Evolutionary conservation across 2,797 vertebrate genomes (phyloP).

Genomic region (Lepilemur septentrionalis): DNA sequence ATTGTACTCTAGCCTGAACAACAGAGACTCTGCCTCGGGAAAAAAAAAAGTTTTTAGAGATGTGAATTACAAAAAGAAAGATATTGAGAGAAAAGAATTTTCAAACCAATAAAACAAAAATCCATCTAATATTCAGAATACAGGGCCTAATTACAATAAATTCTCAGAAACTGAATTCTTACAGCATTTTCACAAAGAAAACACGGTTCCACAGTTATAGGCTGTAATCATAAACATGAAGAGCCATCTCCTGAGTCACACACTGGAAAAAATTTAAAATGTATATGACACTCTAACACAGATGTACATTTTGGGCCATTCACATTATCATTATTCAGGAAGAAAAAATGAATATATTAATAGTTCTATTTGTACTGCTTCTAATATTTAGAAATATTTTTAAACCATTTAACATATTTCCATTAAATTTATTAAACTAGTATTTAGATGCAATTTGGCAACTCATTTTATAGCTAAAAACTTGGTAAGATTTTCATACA

Average conservation of each 20-base stretch:
- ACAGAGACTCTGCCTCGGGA: too few species aligned
- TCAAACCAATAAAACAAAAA: slow-evolving; percentile 21
- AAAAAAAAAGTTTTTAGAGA: not conserved
- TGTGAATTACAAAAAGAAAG: not conserved
- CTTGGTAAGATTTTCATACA: not conserved
- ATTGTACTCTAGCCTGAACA: too few species aligned
- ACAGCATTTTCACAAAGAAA: slow-evolving; percentile 17
- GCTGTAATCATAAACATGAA: not conserved
- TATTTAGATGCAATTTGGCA: not conserved
- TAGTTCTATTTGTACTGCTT: not conserved
- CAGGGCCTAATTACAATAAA: slow-evolving; percentile 19
- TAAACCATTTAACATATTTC: not conserved
- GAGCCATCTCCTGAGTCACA: not conserved
- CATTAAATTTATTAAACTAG: not conserved
- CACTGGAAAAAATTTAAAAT: not conserved
- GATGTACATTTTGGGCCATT: not conserved
- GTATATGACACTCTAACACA: not conserved
- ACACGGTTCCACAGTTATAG: not conserved
- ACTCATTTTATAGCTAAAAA: not conserved
- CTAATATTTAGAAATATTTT: not conserved
- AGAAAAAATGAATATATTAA: not conserved
- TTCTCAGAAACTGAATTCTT: slow-evolving; percentile 20
- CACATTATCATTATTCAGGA: not conserved
- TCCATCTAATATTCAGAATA: not conserved
- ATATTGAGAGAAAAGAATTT: not conserved